Percentiles rank a stretch among this genome's conserved stretches.
Evolutionary conservation across 2,797 vertebrate genomes (phyloP).

Genomic region (Oreortyx pictus): DNA sequence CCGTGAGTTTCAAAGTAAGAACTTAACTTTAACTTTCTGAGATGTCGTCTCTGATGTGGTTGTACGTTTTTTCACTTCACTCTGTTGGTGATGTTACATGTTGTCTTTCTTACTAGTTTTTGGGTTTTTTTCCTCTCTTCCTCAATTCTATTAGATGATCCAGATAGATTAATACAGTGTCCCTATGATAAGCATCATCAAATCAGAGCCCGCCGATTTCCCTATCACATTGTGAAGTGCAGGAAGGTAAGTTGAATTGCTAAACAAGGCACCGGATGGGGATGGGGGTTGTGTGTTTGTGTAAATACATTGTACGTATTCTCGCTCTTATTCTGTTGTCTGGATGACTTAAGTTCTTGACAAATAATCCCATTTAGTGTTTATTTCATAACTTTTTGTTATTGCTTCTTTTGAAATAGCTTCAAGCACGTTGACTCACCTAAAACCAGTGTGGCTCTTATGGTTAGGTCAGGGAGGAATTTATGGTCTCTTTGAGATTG

Average conservation of each 20-base stretch:
- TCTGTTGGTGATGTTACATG: not conserved
- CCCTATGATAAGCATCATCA: constrained; percentile 15
- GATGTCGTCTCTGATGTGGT: not conserved
- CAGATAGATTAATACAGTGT: constrained; percentile 55
- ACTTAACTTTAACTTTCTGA: not conserved
- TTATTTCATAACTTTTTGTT: not conserved
- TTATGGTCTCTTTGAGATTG: not conserved
- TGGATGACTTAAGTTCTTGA: not conserved
- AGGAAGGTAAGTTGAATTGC: constrained; percentile 29
- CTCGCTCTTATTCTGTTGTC: not conserved
- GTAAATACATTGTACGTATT: fast-evolving
- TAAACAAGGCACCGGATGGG: too few species aligned
- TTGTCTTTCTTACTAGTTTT: not conserved
- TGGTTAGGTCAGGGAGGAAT: not conserved
- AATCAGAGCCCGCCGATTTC: constrained; percentile 52
- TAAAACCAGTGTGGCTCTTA: not conserved
- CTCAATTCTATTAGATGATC: not conserved
- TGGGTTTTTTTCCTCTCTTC: not conserved
- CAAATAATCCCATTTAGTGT: not conserved
- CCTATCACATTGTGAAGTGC: constrained; percentile 67
- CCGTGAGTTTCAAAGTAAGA: not conserved
- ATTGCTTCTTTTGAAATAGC: not conserved
- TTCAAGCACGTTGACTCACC: not conserved
- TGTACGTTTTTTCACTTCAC: not conserved
- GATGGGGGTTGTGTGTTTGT: not conserved